phyloP scores from a whole-genome alignment of 1,140 invertebrate genomes.

The Panagrolaimus sp. region DNA sequence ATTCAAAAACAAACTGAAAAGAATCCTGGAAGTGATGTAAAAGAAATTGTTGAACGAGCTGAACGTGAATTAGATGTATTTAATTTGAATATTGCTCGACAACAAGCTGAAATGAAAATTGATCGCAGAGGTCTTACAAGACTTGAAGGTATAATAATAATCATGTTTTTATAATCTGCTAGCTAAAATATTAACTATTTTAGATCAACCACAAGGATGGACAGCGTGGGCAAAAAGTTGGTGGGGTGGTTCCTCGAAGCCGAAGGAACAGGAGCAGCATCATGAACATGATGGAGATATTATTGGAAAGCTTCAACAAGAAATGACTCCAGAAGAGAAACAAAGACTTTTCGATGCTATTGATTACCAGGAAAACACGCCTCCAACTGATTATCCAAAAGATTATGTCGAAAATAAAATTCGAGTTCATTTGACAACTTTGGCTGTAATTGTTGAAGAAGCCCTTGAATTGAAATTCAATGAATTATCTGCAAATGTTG shows the following conservation, averaged over 20 bases:
- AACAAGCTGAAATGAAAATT: constrained; percentile 79
- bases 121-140: constrained; percentile 64
- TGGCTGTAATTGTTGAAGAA: constrained; percentile 52
- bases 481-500: constrained; percentile 69
- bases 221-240: constrained; percentile 63
- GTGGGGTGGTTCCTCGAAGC: constrained; percentile 62
- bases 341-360: constrained; percentile 85
- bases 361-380: constrained; percentile 72
- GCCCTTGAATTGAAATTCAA: constrained; percentile 61
- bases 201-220: constrained; percentile 32
- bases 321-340: constrained; percentile 84
- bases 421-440: constrained; percentile 39
- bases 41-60: constrained; percentile 45
- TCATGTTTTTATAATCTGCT: too few species aligned
- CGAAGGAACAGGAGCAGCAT: constrained; percentile 47
- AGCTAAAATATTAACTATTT: too few species aligned
- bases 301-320: constrained; percentile 40
- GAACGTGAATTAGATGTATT: constrained; percentile 73
- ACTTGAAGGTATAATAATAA: too few species aligned
- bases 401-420: constrained; percentile 55
- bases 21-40: constrained; percentile 63
- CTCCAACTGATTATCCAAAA: constrained; percentile 60
- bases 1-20: constrained; percentile 71
- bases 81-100: constrained; percentile 81
- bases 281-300: constrained; percentile 29